Base-by-base conservation (phyloP, 2,797 vertebrate genomes). In the Neopelma chrysocephalum region DNA sequence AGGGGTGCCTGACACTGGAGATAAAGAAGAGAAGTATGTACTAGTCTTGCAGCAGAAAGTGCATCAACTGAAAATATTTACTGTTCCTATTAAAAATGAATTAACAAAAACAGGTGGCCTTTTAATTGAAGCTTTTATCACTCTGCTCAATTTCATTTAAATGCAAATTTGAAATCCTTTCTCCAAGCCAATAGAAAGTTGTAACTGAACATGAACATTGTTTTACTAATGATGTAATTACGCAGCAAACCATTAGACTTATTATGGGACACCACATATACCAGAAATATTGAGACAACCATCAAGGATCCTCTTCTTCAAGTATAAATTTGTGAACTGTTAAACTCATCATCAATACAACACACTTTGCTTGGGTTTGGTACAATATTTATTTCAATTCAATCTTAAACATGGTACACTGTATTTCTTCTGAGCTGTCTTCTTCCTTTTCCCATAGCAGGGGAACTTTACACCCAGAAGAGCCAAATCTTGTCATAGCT, bases 51-150 rank as follows among this genome's bases (percentile, higher is more conserved):
- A 61, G 82, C 70, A 97, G 82, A 93, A 96, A 86, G 81, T 96
- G 29, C 80, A 96, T 96, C 84, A 96, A 91, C 38, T 86, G 83
- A 96, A 98, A 97, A 97, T 98, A 97, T 98, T 98, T 97, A 98
- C 96, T 95, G 85, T 98, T 97, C 95, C 93, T 97, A 97, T 98
- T 98, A 98, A 98, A 98, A 97, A 98, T 97, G 86, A 98, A 97
- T 98, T 98, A 98, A 96, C 89, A 75, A 89, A 97, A 97, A 95
- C 92, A 97, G 96, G 95, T 96, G 97, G 83, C 57, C 84, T 97
- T 98, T 98, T 98, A 98, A 97, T 96, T 97, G 96, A 97, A 98
- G 95, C 91, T 88, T 97, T 97, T 98, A 97, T 97, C 96, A 97
- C 89, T 96, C 95, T 78, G 81, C 68, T 96, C 92, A 92, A 97